Conservation (phyloP, 2,113 vertebrate species). For the Chaetorhynchus papuensis region DNA sequence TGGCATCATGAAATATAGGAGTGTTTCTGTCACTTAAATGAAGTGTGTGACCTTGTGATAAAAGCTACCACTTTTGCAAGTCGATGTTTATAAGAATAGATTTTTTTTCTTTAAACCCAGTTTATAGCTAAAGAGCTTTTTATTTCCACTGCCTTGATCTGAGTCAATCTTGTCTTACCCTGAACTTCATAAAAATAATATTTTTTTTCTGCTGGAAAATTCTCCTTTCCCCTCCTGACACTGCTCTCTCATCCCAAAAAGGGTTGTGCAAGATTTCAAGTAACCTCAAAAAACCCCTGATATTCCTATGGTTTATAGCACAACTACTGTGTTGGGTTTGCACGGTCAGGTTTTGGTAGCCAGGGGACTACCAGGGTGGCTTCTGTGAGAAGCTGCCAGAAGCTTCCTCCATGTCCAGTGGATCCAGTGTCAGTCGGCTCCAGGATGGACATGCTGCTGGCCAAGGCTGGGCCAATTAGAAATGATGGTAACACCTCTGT, state of each 20-base stretch:
- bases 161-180: background rate
- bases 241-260: background rate
- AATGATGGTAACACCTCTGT: background rate
- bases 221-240: background rate
- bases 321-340: background rate
- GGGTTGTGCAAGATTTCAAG: background rate
- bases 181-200: background rate
- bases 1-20: background rate
- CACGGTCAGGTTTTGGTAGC: background rate
- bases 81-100: background rate
- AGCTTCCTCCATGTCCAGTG: background rate
- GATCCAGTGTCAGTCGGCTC: background rate
- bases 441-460: rapidly evolving
- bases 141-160: background rate
- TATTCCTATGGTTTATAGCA: background rate
- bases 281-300: background rate
- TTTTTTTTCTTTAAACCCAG: background rate
- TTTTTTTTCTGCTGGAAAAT: background rate
- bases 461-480: background rate
- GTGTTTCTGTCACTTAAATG: background rate
- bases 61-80: background rate
- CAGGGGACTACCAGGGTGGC: no score
- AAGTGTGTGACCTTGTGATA: background rate
- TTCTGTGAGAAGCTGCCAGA: background rate
- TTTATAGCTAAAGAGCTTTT: background rate